phyloP scores from a whole-genome alignment of 2,113 vertebrate species.

The Tricholaema leucomelas region DNA sequence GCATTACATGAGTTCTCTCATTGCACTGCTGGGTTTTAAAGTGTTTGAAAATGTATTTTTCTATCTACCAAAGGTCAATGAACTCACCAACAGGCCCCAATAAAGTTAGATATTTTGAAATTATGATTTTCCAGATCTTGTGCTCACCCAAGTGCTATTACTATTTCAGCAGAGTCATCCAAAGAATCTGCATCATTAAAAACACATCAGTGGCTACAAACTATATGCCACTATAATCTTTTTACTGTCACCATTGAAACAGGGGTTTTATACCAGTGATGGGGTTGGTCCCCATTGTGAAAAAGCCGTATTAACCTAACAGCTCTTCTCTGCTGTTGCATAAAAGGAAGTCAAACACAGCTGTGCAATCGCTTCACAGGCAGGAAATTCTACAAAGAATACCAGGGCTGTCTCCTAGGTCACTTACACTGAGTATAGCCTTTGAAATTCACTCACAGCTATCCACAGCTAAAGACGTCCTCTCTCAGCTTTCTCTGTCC shows the following conservation, averaged over 20 bases:
- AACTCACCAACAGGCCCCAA: neutral
- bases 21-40: neutral
- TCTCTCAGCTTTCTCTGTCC: rapidly evolving
- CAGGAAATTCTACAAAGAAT: rapidly evolving
- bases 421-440: rapidly evolving
- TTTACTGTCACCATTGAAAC: neutral
- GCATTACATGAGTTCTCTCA: neutral
- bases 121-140: neutral
- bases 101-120: neutral
- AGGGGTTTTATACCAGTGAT: neutral
- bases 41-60: neutral
- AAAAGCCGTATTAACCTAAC: rapidly evolving
- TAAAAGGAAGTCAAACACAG: too few relatives aligned
- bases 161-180: neutral
- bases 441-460: rapidly evolving
- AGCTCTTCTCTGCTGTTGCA: too few relatives aligned
- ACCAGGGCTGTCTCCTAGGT: too few relatives aligned
- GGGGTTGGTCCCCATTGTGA: neutral
- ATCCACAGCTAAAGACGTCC: rapidly evolving
- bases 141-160: neutral
- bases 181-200: neutral
- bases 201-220: neutral
- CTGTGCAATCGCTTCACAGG: rapidly evolving
- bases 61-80: neutral
- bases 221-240: neutral